Evolutionary conservation across 2,113 vertebrate species (phyloP).

Genomic region (Heloderma charlesbogerti): DNA sequence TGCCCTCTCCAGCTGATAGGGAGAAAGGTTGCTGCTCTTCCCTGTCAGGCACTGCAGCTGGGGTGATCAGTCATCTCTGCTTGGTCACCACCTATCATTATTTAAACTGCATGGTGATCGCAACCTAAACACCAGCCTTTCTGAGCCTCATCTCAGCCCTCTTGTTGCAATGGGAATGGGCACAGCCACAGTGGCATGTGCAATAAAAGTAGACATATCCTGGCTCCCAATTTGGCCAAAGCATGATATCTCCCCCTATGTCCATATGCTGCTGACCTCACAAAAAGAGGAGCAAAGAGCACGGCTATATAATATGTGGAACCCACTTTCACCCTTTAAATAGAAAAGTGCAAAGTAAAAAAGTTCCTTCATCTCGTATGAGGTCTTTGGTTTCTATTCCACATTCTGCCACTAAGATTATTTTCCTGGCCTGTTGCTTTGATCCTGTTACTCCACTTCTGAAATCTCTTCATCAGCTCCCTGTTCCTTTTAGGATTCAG

Average conservation of each 20-base stretch:
- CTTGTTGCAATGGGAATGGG: not conserved
- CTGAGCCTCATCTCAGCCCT: not conserved
- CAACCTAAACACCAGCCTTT: not conserved
- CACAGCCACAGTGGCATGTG: not conserved
- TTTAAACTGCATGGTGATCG: not conserved
- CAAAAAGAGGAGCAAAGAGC: not conserved
- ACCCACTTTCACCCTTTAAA: not conserved
- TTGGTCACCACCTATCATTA: not conserved
- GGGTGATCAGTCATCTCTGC: constrained; percentile 19
- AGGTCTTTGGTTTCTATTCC: too few relatives aligned
- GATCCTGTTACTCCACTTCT: too few relatives aligned
- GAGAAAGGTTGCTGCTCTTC: constrained; percentile 9
- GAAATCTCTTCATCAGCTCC: too few relatives aligned
- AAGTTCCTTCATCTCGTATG: too few relatives aligned
- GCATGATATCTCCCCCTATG: not conserved
- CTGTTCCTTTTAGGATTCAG: too few relatives aligned
- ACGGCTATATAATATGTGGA: not conserved
- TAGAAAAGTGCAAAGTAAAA: not conserved
- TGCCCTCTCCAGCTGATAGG: constrained; percentile 8
- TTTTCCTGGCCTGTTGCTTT: too few relatives aligned
- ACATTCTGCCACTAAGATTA: too few relatives aligned
- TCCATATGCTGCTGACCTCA: not conserved
- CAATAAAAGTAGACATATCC: not conserved
- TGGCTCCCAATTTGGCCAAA: not conserved
- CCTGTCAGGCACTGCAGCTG: constrained; percentile 17